Percentiles rank a stretch among this genome's conserved stretches.
These are phyloP conservation scores for Grus americana DNA, from an alignment of 2,113 vertebrate species.

Conservation along the genomic window DNA sequence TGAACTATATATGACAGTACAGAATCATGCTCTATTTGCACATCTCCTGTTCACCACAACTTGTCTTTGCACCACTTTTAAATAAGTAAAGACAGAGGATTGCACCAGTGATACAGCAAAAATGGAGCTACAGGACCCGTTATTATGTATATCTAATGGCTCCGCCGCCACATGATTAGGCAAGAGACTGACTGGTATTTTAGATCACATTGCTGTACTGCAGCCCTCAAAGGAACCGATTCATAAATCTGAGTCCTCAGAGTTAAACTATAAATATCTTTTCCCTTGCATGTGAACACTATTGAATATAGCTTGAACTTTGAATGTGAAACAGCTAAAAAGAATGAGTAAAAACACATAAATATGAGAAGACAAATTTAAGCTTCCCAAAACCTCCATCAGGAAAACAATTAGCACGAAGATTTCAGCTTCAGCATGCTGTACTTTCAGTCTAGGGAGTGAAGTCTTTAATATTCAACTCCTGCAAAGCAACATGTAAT, in stretches of 20 bases:
- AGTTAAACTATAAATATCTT: neutral
- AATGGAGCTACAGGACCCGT: neutral
- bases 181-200: neutral
- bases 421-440: neutral
- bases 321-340: neutral
- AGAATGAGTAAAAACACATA: neutral
- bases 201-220: neutral
- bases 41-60: neutral
- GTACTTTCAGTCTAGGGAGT: neutral
- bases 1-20: rapidly evolving
- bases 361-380: neutral
- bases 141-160: neutral
- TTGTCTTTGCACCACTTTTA: neutral
- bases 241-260: neutral
- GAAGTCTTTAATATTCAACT: neutral
- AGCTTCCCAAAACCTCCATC: neutral
- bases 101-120: neutral
- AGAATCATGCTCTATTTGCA: neutral
- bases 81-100: neutral
- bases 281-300: neutral
- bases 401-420: neutral
- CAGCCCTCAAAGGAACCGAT: neutral
- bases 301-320: rapidly evolving
- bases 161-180: neutral
- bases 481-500: neutral